These are phyloP conservation scores for Drosophila borborema DNA, from an alignment of 2,888 invertebrate species.

Conservation along the genomic window DNA sequence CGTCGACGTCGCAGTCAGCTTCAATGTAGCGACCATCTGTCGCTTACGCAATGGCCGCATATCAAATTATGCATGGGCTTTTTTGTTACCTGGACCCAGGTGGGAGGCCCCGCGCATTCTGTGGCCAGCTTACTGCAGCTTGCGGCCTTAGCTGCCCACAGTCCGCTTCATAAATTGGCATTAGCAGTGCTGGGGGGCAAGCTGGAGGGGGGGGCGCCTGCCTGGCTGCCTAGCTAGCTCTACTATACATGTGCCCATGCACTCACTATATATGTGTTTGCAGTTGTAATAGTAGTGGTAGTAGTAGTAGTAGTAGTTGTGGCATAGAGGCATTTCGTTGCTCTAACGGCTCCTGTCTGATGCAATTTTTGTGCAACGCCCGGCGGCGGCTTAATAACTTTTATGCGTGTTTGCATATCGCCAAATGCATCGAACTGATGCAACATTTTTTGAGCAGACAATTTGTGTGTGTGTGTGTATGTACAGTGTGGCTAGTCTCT, in stretches of 20 bases:
- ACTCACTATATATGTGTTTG: background rate
- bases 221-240: background rate
- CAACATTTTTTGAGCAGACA: constrained; percentile 36
- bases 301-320: background rate
- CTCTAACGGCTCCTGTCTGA: constrained; percentile 34
- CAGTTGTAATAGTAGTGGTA: background rate
- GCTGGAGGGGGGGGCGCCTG: no score
- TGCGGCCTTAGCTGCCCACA: constrained; percentile 41
- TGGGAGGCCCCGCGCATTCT: constrained; percentile 4
- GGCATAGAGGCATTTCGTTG: background rate
- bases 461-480: constrained; percentile 9
- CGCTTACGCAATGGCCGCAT: constrained; percentile 72
- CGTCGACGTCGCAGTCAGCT: constrained; percentile 19
- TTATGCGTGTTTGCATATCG: constrained; percentile 81
- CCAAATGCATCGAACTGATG: constrained; percentile 60
- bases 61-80: constrained; percentile 72
- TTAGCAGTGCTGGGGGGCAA: constrained; percentile 38
- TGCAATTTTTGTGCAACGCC: constrained; percentile 59
- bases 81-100: constrained; percentile 23
- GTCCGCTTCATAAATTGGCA: constrained; percentile 71
- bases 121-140: constrained; percentile 57
- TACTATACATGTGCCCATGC: background rate
- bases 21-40: constrained; percentile 21
- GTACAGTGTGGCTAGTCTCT: constrained; percentile 21
- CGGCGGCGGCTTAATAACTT: constrained; percentile 75